Percentiles rank a stretch among this genome's conserved stretches.
Evolutionary conservation across 2,797 vertebrate species (phyloP).

Genomic region (Sebastes itinus): DNA sequence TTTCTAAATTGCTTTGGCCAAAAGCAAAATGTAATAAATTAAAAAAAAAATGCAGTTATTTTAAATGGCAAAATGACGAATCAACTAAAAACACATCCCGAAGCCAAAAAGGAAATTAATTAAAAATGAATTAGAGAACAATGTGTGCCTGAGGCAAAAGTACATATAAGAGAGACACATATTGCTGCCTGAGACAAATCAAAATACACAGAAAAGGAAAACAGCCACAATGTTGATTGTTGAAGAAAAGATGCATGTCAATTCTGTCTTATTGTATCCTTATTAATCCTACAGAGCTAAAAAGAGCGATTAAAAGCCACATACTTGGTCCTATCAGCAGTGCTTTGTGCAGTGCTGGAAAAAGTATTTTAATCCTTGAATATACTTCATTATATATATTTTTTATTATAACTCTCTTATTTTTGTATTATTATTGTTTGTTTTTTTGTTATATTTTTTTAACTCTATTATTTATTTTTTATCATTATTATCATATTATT

Average conservation of each 20-base stretch:
- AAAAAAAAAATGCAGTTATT: not conserved
- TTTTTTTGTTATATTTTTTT: too few relatives aligned
- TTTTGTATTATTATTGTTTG: too few relatives aligned
- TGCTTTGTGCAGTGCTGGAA: not conserved
- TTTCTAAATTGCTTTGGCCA: not conserved
- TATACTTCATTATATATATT: too few relatives aligned
- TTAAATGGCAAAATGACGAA: not conserved
- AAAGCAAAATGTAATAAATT: not conserved
- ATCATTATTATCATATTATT: too few relatives aligned
- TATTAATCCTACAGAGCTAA: not conserved
- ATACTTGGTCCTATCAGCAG: not conserved
- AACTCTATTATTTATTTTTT: too few relatives aligned
- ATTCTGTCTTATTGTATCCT: not conserved
- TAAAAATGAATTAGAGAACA: constrained; percentile 10
- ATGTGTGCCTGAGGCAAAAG: not conserved
- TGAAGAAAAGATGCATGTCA: not conserved
- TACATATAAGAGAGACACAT: not conserved
- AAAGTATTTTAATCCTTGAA: not conserved
- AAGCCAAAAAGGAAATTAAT: not conserved
- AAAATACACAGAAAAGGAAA: not conserved
- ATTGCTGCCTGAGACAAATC: not conserved
- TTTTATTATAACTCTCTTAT: too few relatives aligned
- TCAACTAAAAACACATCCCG: not conserved
- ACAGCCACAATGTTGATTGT: not conserved
- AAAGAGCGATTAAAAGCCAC: not conserved